Evolutionary conservation across 2,113 vertebrate genomes (phyloP).

Genomic region (Turnix velox): DNA sequence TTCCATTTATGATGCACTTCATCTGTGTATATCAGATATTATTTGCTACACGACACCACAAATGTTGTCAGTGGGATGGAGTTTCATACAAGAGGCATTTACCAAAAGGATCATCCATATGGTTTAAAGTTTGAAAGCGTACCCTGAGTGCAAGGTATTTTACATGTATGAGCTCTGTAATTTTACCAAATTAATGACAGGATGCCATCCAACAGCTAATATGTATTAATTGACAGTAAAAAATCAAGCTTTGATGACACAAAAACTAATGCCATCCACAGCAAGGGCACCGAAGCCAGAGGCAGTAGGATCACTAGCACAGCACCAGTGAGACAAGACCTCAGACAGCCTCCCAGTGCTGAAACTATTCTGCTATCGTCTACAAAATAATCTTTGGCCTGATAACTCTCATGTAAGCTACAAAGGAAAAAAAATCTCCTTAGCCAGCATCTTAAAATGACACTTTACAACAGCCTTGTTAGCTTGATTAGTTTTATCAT

Average conservation of each 20-base stretch:
- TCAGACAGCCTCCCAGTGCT: background rate
- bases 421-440: background rate
- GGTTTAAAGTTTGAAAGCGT: background rate
- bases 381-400: background rate
- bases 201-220: background rate
- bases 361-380: rapidly evolving
- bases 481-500: background rate
- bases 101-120: background rate
- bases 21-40: background rate
- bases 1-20: background rate
- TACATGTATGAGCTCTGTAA: background rate
- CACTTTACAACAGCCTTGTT: background rate
- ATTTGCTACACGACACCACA: background rate
- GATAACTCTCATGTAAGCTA: background rate
- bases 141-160: background rate
- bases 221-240: background rate
- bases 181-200: background rate
- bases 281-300: background rate
- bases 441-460: background rate
- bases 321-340: background rate
- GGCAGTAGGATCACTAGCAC: background rate
- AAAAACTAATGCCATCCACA: background rate
- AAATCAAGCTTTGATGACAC: background rate
- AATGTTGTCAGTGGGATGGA: background rate
- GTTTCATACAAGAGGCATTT: background rate